phyloP scores from a whole-genome alignment of 2,113 vertebrate species.

The Upupa epops region DNA sequence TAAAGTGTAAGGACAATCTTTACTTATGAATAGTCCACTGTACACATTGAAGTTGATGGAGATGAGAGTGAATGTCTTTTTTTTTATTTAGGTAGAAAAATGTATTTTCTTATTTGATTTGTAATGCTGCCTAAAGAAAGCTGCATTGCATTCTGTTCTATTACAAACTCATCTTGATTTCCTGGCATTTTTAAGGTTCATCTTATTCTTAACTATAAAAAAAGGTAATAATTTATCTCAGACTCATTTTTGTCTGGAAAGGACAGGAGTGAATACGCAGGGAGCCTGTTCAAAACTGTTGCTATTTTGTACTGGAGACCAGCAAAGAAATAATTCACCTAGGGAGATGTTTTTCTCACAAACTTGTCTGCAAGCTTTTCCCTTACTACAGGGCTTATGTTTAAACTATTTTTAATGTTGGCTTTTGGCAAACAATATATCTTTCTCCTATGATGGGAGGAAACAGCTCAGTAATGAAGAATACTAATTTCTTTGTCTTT shows the following conservation, averaged over 20 bases:
- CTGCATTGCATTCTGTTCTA: neutral
- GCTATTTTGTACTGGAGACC: neutral
- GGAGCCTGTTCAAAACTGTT: neutral
- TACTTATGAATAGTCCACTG: neutral
- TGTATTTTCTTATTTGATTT: neutral
- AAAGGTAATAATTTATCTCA: neutral
- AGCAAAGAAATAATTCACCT: neutral
- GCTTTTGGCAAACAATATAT: neutral
- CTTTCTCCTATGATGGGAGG: neutral
- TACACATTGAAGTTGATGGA: neutral
- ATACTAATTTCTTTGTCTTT: constrained; percentile 15
- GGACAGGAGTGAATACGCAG: neutral
- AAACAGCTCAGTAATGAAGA: neutral
- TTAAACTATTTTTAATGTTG: neutral
- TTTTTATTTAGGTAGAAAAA: constrained; percentile 5
- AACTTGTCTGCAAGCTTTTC: neutral
- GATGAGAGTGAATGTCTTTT: neutral
- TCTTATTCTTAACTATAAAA: neutral
- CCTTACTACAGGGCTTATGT: neutral
- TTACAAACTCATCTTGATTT: neutral
- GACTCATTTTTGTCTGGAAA: neutral
- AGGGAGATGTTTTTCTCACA: neutral
- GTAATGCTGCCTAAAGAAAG: neutral
- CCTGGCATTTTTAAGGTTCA: neutral
- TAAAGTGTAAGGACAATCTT: neutral